Percentiles rank a stretch among this genome's conserved stretches.
Evolutionary conservation across 2,797 vertebrate species (phyloP).

Genomic region (Forpus xanthops): DNA sequence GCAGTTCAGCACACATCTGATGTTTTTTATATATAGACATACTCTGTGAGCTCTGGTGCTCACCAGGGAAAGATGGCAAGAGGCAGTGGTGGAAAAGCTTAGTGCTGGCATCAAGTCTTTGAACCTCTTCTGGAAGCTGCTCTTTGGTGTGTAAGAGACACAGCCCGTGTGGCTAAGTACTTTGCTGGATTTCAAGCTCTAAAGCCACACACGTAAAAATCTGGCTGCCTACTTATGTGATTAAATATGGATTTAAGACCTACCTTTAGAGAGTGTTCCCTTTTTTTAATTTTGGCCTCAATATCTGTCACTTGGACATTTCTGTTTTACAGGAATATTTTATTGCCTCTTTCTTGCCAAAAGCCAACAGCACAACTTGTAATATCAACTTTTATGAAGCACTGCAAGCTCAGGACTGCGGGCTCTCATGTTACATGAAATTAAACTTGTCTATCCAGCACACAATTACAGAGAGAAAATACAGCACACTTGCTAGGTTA

Average conservation of each 20-base stretch:
- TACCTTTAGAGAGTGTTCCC: neutral
- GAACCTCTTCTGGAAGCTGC: neutral
- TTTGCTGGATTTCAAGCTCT: neutral
- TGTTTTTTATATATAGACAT: neutral
- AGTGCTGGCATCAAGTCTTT: neutral
- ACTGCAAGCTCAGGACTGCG: neutral
- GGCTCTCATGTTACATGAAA: conserved; percentile 45
- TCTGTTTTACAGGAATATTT: neutral
- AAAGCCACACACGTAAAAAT: neutral
- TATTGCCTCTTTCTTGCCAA: conserved; percentile 3
- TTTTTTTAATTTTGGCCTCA: neutral
- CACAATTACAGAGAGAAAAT: conserved; percentile 12
- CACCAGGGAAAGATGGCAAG: neutral
- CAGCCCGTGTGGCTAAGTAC: accelerated
- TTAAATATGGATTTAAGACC: conserved; percentile 12
- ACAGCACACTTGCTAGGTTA: conserved; percentile 10
- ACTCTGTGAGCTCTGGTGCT: neutral
- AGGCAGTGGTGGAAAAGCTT: neutral
- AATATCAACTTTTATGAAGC: conserved; percentile 31
- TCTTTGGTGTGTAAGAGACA: neutral
- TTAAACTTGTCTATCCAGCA: conserved; percentile 19
- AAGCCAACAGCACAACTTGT: neutral
- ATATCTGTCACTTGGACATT: neutral
- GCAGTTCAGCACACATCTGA: neutral
- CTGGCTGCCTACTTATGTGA: neutral